Evolutionary conservation across 64 coral and sea anemone species (phyloP), one percentile per base, ranked within the genome.

Genomic region (Hydrozoanthus tunicans): DNA sequence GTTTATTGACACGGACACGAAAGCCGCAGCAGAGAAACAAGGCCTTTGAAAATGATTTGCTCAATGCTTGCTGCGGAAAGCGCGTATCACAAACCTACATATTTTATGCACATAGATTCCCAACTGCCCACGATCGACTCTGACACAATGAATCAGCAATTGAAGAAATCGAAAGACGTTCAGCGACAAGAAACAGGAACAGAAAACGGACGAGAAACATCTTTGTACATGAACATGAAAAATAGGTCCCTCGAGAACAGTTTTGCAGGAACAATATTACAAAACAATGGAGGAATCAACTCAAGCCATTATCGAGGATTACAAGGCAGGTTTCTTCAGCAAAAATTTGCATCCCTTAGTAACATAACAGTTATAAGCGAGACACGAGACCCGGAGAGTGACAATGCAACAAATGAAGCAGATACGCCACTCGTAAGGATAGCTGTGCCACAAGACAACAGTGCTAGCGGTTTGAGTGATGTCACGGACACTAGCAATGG

Each of bases 1-100:
- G 84, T 88, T 88, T 88, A 88, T 70, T 88, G 70, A 88, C 84
- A 88, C 24, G 24, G 55, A 52, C 84, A 88, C 84, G 69, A 88
- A 59, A 88, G 68, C 84, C 84, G 84, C 84, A 74, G 70, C 25
- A 53, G 51, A 88, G 69, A 75, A 88, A 60, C 12, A 57, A 54
- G 32, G 70, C 53, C 55, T 88, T 88, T 62, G 68, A 88, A 88
- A 88, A 88, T 88, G 84, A 88, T 88, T 51, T 74, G 84, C 10
- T 88, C 69, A 43, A 27, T 59, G n/a, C 53, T 73, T 73, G 25
- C 84, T 59, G 70, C 60, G 54, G 84, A 74, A 43, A 88, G 26
- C 56, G 69, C 43, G 68, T 24, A 70, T 75, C 74, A 59, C 15
- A 88, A 74, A 43, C 56, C 70, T 9, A 7, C 84, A 61, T 75